A percentile compares a stretch with the other conserved stretches of the same genome.
Conservation (phyloP, 2,888 invertebrate genomes). For the Himalopsyche japonica region DNA sequence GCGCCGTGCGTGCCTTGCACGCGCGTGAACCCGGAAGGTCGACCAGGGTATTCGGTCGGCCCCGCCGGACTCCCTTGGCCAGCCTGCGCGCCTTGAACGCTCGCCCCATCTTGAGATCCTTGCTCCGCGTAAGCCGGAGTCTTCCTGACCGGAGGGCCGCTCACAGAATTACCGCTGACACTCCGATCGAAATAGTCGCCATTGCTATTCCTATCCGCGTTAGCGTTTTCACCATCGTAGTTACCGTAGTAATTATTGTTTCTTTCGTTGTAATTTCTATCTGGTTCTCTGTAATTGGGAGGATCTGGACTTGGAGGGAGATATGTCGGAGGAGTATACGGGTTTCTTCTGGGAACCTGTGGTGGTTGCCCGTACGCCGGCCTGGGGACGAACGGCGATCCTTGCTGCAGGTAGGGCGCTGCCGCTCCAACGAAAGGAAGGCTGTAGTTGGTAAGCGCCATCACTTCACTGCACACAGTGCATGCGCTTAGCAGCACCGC, state of each 20-base stretch:
- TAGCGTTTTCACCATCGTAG: background rate
- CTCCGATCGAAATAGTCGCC: conserved; percentile 20
- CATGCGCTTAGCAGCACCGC: conserved; percentile 42
- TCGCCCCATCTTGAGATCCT: conserved; percentile 40
- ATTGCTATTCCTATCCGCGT: conserved; percentile 17
- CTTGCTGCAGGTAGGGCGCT: conserved; percentile 48
- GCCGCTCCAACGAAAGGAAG: conserved; percentile 49
- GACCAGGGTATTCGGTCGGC: conserved; percentile 51
- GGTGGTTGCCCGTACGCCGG: conserved; percentile 27
- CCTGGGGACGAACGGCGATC: conserved; percentile 43
- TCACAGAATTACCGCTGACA: conserved; percentile 9
- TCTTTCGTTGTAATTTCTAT: background rate
- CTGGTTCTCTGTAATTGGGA: background rate
- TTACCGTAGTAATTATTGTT: conserved; percentile 14
- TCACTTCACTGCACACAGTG: conserved; percentile 44
- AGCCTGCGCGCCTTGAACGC: conserved; percentile 10
- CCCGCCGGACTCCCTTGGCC: conserved; percentile 2
- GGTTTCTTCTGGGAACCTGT: conserved; percentile 14
- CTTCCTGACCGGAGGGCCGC: conserved; percentile 19
- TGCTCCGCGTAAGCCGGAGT: conserved; percentile 24
- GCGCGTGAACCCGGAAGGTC: conserved; percentile 68
- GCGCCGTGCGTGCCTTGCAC: conserved; percentile 63
- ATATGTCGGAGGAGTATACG: conserved; percentile 37
- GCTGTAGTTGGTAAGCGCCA: conserved; percentile 58
- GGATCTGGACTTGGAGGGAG: conserved; percentile 26